Base-by-base conservation (phyloP, 2,888 invertebrate species). In the Macrosiphum euphorbiae region DNA sequence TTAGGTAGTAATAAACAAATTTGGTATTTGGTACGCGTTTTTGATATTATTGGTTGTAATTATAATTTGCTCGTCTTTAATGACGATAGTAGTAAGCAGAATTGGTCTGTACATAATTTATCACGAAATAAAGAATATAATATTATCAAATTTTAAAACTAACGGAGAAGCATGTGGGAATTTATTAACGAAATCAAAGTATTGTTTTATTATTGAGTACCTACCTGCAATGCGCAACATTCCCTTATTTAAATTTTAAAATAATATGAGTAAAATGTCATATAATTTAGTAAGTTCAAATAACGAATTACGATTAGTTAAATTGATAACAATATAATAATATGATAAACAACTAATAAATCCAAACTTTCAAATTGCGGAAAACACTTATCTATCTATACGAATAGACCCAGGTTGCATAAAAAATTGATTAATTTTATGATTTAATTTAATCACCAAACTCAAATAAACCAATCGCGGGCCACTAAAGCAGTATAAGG, bases 321-420 rank as follows among this genome's bases (percentile, higher is more conserved):
- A 78, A 78, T 78, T 86, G 47, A 86, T 47, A 86, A 86, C 28
- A 86, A 47, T 28, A 78, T 78, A 20, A 78, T 67, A 67, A 67
- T 78, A 35, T 44, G 89, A 88, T 88, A 88, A 61, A 58, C 13
- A 35, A n/a, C 44, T 89, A 89, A 89, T 44, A 44, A 89, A 89
- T 58, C 16, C 16, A 89, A 58, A 89, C 44, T 28, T 89, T 58
- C 58, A 28, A 89, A 61, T 28, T 24, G 11, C n/a, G 11, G 24
- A 50, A 78, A 78, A 90, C 50, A 50, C 78, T 78, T 67, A 67
- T 67, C 78, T 90, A 78, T 35, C 50, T 90, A 90, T 35, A 2
- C 44, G 50, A 86, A 28, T 41, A 78, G 8, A 78, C 20, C 35
- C 35, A 8, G 35, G 35, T 78, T 78, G 20, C 35, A 20, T 16